Percentiles rank a stretch among this genome's conserved stretches.
Evolutionary conservation across 2,888 invertebrate species (phyloP).

Genomic region (Dichetophora obliterata): DNA sequence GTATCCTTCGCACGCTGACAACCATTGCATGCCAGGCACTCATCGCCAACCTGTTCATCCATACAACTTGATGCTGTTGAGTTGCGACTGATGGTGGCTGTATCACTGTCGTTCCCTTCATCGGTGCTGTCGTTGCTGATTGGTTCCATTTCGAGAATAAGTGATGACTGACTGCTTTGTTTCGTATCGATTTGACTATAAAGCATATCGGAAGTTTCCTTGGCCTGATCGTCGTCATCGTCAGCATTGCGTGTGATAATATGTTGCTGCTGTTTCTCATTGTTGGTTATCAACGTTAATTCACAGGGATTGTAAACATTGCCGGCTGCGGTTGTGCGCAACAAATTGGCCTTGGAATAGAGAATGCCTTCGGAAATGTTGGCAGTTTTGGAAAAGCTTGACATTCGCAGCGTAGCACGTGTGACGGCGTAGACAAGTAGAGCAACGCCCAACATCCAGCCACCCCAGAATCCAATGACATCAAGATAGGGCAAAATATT

Average conservation of each 20-base stretch:
- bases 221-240: slow-evolving; percentile 46
- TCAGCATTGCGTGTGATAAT: slow-evolving; percentile 49
- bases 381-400: slow-evolving; percentile 56
- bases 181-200: slow-evolving; percentile 41
- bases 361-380: slow-evolving; percentile 58
- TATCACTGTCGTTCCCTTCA: slow-evolving; percentile 59
- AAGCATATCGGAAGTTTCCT: slow-evolving; percentile 36
- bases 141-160: slow-evolving; percentile 62
- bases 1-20: background rate
- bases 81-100: slow-evolving; percentile 55
- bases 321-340: slow-evolving; percentile 50
- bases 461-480: slow-evolving; percentile 66
- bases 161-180: slow-evolving; percentile 53
- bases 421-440: slow-evolving; percentile 64
- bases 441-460: slow-evolving; percentile 58
- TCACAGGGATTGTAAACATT: slow-evolving; percentile 65
- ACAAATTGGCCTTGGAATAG: slow-evolving; percentile 59
- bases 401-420: slow-evolving; percentile 63
- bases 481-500: slow-evolving; percentile 79
- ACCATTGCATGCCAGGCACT: background rate
- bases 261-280: slow-evolving; percentile 54
- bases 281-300: slow-evolving; percentile 59
- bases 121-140: slow-evolving; percentile 59
- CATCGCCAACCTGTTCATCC: background rate
- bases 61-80: slow-evolving; percentile 54